These are phyloP conservation scores for Hippopotamus amphibius DNA, from an alignment of 2,113 vertebrate species.

Conservation along the genomic window DNA sequence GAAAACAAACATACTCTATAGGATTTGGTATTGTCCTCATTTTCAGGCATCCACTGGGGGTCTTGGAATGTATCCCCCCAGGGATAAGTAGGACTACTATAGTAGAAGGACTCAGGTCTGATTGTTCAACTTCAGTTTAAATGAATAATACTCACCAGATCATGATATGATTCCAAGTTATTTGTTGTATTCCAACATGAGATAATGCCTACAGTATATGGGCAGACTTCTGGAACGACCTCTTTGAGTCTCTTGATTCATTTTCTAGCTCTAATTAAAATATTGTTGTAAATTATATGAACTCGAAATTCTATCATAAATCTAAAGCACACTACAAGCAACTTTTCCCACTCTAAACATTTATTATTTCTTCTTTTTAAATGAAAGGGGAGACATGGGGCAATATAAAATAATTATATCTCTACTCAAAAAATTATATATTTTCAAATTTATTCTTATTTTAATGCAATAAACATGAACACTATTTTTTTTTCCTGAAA, in stretches of 20 bases:
- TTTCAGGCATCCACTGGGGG: neutral
- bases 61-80: neutral
- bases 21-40: neutral
- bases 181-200: neutral
- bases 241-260: neutral
- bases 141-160: neutral
- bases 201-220: neutral
- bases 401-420: neutral
- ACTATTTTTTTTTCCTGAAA: slow-evolving; percentile 4
- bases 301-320: neutral
- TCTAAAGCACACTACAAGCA: neutral
- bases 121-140: neutral
- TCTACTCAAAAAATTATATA: neutral
- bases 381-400: neutral
- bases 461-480: neutral
- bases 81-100: neutral
- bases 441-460: neutral
- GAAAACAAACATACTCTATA: no score
- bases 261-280: neutral
- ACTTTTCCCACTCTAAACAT: neutral
- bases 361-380: neutral
- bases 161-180: neutral
- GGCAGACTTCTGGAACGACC: neutral
- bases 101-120: neutral
- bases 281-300: neutral